Evolutionary conservation across 2,797 vertebrate species (phyloP), one percentile per base, ranked within the genome.

Genomic region (Poeciliopsis turneri): DNA sequence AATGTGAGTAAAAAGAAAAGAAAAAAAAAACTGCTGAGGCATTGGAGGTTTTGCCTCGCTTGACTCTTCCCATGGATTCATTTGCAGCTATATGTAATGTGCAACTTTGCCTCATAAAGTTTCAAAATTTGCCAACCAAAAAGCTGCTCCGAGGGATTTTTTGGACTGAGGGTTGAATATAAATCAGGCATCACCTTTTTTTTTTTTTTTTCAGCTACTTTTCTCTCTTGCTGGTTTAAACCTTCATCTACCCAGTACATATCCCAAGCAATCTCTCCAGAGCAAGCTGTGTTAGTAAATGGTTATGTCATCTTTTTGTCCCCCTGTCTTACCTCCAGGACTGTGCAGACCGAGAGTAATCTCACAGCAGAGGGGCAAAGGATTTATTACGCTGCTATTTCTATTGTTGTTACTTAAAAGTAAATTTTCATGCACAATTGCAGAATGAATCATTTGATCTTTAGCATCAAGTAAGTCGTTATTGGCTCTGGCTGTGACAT

Each of bases 361-460:
- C 89, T 85, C 85, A 4, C 28, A 74, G 68, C 47, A 70, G 80
- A 78, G 87, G 77, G 77, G 87, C 77, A 28, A 76, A 83, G 83
- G 88, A 93, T 93, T 91, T 92, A 92, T 92, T 78, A 85, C 57
- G 2, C 79, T 36, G 80, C 82, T 83, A 80, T 87, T 90, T 88
- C 87, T 81, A 81, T 92, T 91, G 89, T 87, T 90, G 91, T 91
- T 92, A 84, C 86, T 85, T 85, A 84, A 95, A 93, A 93, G 88
- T 92, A 92, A 92, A 93, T 95, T 94, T 87, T 90, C 87, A 91
- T 92, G 85, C 91, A 86, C 89, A 93, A 94, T 94, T 77, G 80
- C 77, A 76, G 90, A 91, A 93, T 93, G 89, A 94, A 94, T 95
- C 90, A 92, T 93, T 88, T 90, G 84, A 94, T 93, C 90, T 94